These are phyloP conservation scores for Sebastes elongatus DNA, from an alignment of 2,797 vertebrate species.

Conservation along the genomic window DNA sequence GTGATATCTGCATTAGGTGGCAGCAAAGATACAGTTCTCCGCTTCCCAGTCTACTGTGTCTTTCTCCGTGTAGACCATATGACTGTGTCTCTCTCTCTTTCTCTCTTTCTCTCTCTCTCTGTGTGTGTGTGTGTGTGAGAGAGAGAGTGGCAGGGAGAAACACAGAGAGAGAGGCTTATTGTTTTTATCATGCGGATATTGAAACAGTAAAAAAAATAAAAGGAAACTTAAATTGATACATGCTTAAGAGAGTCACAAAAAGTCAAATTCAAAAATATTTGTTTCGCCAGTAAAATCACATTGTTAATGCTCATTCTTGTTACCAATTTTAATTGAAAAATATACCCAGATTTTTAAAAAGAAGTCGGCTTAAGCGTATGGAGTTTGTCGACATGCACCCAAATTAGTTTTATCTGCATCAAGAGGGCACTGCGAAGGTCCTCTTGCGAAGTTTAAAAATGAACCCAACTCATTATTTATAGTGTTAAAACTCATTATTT, in stretches of 20 bases:
- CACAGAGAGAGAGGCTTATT: background rate
- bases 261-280: background rate
- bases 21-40: conserved; percentile 86
- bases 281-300: background rate
- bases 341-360: background rate
- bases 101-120: background rate
- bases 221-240: background rate
- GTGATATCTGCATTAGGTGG: conserved; percentile 86
- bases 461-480: background rate
- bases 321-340: background rate
- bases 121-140: background rate
- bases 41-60: conserved; percentile 21
- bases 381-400: background rate
- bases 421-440: background rate
- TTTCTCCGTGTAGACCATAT: background rate
- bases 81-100: background rate
- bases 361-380: fast-evolving
- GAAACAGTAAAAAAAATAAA: background rate
- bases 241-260: background rate
- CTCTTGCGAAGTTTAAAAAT: background rate
- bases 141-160: background rate
- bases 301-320: background rate
- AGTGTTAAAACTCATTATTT: background rate
- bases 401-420: background rate
- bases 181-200: background rate